These are phyloP conservation scores for Tapirus indicus DNA, from an alignment of 2,797 vertebrate genomes.

Conservation along the genomic window DNA sequence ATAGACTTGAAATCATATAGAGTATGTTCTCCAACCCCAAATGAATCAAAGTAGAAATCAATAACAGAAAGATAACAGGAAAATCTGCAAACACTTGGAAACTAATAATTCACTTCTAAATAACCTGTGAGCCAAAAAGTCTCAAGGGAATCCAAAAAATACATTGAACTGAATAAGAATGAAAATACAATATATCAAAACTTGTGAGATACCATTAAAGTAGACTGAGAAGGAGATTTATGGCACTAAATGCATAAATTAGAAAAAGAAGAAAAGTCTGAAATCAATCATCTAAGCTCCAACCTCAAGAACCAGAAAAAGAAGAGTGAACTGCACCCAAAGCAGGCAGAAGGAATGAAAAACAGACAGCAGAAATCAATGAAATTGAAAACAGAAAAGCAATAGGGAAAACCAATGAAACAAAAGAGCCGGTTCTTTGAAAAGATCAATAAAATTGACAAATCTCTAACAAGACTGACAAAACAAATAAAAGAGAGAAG, in stretches of 20 bases:
- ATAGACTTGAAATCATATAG: neutral
- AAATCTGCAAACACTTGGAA: conserved; percentile 46
- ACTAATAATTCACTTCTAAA: conserved; percentile 25
- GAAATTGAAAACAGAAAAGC: neutral
- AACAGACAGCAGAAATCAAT: neutral
- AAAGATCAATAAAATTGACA: conserved; percentile 36
- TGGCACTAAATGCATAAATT: neutral
- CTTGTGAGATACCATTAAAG: conserved; percentile 21
- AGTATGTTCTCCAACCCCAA: neutral
- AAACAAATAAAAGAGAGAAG: neutral
- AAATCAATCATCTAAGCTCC: conserved; percentile 8
- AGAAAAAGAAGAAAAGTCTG: neutral
- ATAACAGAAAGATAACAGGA: conserved; percentile 15
- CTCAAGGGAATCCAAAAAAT: neutral
- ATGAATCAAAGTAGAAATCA: neutral
- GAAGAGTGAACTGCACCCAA: neutral
- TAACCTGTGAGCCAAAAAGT: neutral
- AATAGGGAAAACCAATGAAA: conserved; percentile 19
- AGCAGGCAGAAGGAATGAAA: neutral
- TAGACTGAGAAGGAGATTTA: neutral
- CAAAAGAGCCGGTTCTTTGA: neutral
- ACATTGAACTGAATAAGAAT: conserved; percentile 10
- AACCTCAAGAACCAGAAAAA: conserved; percentile 6
- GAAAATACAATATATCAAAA: conserved; percentile 36
- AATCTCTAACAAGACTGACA: conserved; percentile 7